These are phyloP conservation scores for Gymnocheta viridis DNA, from an alignment of 2,888 invertebrate species.

Conservation along the genomic window DNA sequence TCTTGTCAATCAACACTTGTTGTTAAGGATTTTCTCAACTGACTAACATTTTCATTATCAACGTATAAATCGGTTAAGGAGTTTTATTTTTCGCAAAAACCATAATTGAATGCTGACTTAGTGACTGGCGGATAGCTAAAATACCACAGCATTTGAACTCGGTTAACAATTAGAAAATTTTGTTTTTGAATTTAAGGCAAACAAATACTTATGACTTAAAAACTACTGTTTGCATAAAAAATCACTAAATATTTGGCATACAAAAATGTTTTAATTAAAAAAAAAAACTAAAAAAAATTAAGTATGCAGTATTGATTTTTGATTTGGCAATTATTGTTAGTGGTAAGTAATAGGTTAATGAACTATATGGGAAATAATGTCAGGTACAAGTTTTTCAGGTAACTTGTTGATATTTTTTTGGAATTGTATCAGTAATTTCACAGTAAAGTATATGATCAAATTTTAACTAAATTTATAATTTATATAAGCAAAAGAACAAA, in stretches of 20 bases:
- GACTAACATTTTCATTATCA: conserved; percentile 75
- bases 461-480: too few species aligned
- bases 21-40: conserved; percentile 66
- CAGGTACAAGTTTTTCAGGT: conserved; percentile 12
- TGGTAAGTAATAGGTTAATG: not conserved
- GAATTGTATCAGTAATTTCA: too few species aligned
- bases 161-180: conserved; percentile 41
- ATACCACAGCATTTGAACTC: not conserved
- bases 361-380: not conserved
- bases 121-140: conserved; percentile 28
- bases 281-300: not conserved
- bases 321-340: conserved; percentile 21
- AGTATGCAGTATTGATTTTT: conserved; percentile 12
- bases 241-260: conserved; percentile 27
- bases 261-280: not conserved
- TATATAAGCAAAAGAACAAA: too few species aligned
- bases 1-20: conserved; percentile 77
- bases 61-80: conserved; percentile 59
- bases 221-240: conserved; percentile 58
- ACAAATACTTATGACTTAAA: conserved; percentile 26
- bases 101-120: conserved; percentile 45
- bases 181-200: conserved; percentile 22
- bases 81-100: conserved; percentile 46
- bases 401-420: not conserved
- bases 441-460: not conserved